Evolutionary conservation across 2,888 invertebrate species (phyloP), one percentile per base, ranked within the genome.

Genomic region (Mayetiola destructor): DNA sequence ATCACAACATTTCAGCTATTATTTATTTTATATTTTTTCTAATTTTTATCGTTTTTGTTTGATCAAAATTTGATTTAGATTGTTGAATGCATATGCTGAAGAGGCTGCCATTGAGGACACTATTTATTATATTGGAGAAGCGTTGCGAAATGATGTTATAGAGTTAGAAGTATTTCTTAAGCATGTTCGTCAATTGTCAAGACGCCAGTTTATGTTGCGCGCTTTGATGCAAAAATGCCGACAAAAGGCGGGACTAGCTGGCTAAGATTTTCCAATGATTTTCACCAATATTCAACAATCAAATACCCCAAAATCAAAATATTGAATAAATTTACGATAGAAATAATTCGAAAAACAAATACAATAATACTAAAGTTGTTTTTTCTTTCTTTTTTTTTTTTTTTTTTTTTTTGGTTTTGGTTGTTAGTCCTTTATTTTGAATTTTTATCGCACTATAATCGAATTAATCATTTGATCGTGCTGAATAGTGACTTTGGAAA

Each of bases 51-150:
- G 20, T 8, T 56, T 59, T 56, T 48, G 57, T 59, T 61, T 59
- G 59, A 62, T 73, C n/a, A n/a, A n/a, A n/a, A n/a, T n/a, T n/a
- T n/a, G n/a, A n/a, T 73, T 2, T 65, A 88, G 88, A 69, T 81
- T 97, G 66, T 73, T 96, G 60, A 91, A 88, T 73, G 86, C 93
- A 42, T 96, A 91, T 76, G 93, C 94, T 55, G 95, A 97, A 73
- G 99, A 99, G 76, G 93, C 96, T 61, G 95, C 99, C 16, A 81
- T 91, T 56, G 97, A 99, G 76, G 99, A 99, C 77, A 91, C 95
- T 60, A 94, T 99, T 68, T 99, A 97, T 71, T 95, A 94, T 69
- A 83, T 99, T 74, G 95, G 95, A 9, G 94, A 96, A 75, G 95
- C 93, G 10, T 73, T 97, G 60, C 80, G 94, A 61, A 85, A 88